Conservation (phyloP, 2,888 invertebrate species). For the Smittia aterrima region DNA sequence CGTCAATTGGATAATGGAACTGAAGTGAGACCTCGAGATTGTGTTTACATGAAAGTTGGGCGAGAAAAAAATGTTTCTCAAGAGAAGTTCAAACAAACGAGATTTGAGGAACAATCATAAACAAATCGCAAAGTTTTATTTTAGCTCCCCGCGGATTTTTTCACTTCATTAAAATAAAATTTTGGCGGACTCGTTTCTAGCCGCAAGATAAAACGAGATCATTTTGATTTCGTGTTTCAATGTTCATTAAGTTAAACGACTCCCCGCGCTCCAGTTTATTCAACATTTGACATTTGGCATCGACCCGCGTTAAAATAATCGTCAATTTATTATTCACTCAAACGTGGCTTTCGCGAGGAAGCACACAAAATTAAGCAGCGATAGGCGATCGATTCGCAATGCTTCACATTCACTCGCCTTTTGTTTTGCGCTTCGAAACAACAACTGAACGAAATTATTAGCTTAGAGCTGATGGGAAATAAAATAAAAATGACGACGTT, state of each 20-base stretch:
- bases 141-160: background rate
- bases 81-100: background rate
- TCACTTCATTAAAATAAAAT: background rate
- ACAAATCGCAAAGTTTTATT: background rate
- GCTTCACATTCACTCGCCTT: background rate
- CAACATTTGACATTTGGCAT: background rate
- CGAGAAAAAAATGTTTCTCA: background rate
- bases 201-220: conserved; percentile 1
- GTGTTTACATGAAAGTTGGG: background rate
- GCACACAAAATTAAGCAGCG: background rate
- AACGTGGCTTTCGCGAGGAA: background rate
- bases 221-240: background rate
- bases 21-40: background rate
- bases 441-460: background rate
- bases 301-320: conserved; percentile 3
- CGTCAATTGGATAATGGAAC: background rate
- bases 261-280: background rate
- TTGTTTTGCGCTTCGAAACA: background rate
- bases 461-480: conserved; percentile 4
- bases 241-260: background rate
- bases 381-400: background rate
- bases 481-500: background rate
- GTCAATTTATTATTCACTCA: background rate
- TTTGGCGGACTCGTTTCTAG: background rate
- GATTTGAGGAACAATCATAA: background rate